Base-by-base conservation (phyloP, 1,140 invertebrate species). In the Teleogryllus occipitalis region DNA sequence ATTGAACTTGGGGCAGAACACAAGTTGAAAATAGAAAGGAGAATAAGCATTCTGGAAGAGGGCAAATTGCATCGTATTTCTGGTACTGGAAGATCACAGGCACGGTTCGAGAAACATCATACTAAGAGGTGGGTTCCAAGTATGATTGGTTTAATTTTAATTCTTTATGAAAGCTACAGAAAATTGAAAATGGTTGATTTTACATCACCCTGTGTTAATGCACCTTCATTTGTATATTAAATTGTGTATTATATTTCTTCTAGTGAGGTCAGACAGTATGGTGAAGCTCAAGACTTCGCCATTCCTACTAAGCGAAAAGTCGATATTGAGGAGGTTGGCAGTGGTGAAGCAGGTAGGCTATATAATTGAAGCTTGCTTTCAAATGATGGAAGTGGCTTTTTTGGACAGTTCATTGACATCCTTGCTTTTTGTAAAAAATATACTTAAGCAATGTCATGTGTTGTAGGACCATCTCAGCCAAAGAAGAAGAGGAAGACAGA, bases 51-150 rank as follows among this genome's bases (percentile, higher is more conserved):
- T 47, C 83, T 98, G 1, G 97, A 98, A 87, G 94, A 96, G 86
- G 95, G 95, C 0, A 95, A 93, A 84, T 85, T 95, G 47, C 90
- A 90, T 79, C 90, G 91, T 83, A 92, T 98, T 48, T 97, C 95
- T 84, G 97, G 96, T 8, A 95, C 93, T 1, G 94, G 93, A 5
- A 97, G 95, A 85, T 92, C 92, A 2, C 94, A 94, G 84, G 91
- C 93, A 0, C 96, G 94, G 84, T 95, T 95, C 84, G 95, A 97
- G 82, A 97, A 97, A 87, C 98, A 97, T 86, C 93, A 96, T 82
- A 90, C 91, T 73, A 94, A 93, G 86, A 90, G 90, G 90, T 91
- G 82, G 86, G 78, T 82, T 49, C 8, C 21, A 78, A 72, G 74
- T 79, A 81, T 77, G 39, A 79, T 8, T 79, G 18, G 54, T 77